Evolutionary conservation across 2,888 invertebrate genomes (phyloP).

Genomic region (Anthophora plumipes): DNA sequence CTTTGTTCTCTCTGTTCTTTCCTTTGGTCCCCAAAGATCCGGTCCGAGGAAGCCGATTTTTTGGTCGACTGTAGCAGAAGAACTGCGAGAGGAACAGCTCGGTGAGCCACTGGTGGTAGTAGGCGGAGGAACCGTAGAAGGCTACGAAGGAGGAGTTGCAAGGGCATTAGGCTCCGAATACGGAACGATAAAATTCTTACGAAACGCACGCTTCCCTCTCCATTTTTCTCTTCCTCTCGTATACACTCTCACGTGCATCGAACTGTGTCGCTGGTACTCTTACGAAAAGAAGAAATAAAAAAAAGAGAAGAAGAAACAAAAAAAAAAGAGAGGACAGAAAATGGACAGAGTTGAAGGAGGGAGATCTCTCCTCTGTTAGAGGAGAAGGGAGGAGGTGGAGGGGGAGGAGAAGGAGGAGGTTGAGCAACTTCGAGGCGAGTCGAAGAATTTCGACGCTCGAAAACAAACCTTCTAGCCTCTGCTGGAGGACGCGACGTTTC

Average conservation of each 20-base stretch:
- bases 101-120: slow-evolving; percentile 34
- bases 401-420: slow-evolving; percentile 33
- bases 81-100: slow-evolving; percentile 14
- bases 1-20: too few relatives aligned
- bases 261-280: slow-evolving; percentile 15
- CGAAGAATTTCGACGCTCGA: slow-evolving; percentile 49
- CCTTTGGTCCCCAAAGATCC: slow-evolving; percentile 21
- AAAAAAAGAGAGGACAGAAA: not conserved
- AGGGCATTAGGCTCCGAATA: slow-evolving; percentile 75
- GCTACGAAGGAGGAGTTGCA: slow-evolving; percentile 65
- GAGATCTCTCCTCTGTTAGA: not conserved
- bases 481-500: slow-evolving; percentile 43
- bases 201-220: slow-evolving; percentile 56
- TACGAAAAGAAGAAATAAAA: slow-evolving; percentile 10
- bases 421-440: slow-evolving; percentile 52
- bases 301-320: not conserved
- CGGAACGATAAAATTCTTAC: slow-evolving; percentile 76
- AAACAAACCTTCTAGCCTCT: slow-evolving; percentile 29
- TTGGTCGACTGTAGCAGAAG: slow-evolving; percentile 47
- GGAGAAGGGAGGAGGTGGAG: not conserved
- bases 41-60: slow-evolving; percentile 65
- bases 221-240: not conserved
- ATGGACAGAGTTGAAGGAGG: not conserved
- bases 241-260: slow-evolving; percentile 32
- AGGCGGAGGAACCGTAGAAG: slow-evolving; percentile 47